Base-by-base conservation (phyloP, 2,797 vertebrate genomes). In the Sardinella longiceps region DNA sequence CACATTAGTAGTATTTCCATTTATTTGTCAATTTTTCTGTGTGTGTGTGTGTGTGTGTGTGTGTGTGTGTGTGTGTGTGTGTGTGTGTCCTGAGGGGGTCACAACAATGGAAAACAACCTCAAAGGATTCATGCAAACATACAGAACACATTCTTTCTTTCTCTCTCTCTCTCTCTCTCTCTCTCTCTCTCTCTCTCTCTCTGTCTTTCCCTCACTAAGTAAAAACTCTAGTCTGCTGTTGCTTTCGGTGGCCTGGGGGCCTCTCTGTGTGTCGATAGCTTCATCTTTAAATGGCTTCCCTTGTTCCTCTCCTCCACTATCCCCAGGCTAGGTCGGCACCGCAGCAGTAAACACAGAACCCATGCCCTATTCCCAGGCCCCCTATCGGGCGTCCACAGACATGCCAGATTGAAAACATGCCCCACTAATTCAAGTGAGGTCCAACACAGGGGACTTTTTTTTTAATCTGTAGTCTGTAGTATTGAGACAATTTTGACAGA, bases 211-310 rank as follows among this genome's bases (percentile, higher is more conserved):
- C 63, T 70, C 63, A 15, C n/a, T 60, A 60, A n/a, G 23, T 60
- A n/a, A 60, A 60, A 25, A 60, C 1, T n/a, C 63, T 70, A 33
- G 63, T 70, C 14, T 7, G 2, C 28, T 37, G 12, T 33, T 70
- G 63, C 63, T 33, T 70, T 33, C 30, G 10, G 12, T 70, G 30
- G n/a, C 56, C 56, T 25, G 1, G 56, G 56, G n/a, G 56, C 7
- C 56, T n/a, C 6, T 77, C 37, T 77, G 70, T 77, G 70, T 77
- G 70, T 23, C 80, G 66, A 74, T 50, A 74, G 84, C 33, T 37
- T 77, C 70, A 43, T 77, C 33, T 39, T 37, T 77, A 15, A 77
- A 77, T 77, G 70, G 70, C 70, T 37, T 39, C 37, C 33, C 70
- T 77, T 77, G 70, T 77, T 77, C 20, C 10, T 37, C 18, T 6